These are phyloP conservation scores for Dryomyza anilis DNA, from an alignment of 2,888 invertebrate species.

Conservation along the genomic window DNA sequence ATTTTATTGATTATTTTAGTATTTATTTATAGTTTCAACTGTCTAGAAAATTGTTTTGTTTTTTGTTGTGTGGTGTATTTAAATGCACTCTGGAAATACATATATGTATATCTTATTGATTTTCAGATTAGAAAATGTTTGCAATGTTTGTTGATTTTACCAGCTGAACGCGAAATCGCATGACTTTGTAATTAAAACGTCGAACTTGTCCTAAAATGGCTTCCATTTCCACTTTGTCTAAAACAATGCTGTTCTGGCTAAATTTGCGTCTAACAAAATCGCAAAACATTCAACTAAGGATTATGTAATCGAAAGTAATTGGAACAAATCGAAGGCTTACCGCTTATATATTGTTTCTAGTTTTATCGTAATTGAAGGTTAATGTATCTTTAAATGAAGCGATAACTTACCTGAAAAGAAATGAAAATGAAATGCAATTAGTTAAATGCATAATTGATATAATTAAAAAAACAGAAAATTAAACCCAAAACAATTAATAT, in stretches of 20 bases:
- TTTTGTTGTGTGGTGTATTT: too few relatives aligned
- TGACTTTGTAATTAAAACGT: conserved; percentile 6
- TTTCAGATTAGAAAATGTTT: conserved; percentile 12
- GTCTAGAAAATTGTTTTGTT: background rate
- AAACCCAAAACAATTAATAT: too few relatives aligned
- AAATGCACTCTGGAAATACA: background rate
- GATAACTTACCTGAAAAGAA: conserved; percentile 15
- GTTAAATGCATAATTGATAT: background rate
- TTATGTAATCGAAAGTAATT: conserved; percentile 13
- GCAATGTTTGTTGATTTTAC: too few relatives aligned
- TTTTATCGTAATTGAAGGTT: background rate
- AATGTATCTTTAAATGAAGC: background rate
- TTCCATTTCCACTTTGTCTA: background rate
- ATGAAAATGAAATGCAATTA: background rate
- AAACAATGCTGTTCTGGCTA: background rate
- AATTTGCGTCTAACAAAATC: background rate
- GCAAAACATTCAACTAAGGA: background rate
- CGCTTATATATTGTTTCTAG: background rate
- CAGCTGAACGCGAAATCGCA: too few relatives aligned
- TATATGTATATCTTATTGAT: too few relatives aligned
- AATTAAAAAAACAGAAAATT: too few relatives aligned
- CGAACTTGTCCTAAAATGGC: conserved; percentile 23
- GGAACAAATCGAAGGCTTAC: conserved; percentile 11
- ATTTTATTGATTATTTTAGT: too few relatives aligned
- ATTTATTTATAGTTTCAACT: background rate